Evolutionary conservation across 2,888 invertebrate genomes (phyloP), one percentile per base, ranked within the genome.

Genomic region (Harpalus rufipes): DNA sequence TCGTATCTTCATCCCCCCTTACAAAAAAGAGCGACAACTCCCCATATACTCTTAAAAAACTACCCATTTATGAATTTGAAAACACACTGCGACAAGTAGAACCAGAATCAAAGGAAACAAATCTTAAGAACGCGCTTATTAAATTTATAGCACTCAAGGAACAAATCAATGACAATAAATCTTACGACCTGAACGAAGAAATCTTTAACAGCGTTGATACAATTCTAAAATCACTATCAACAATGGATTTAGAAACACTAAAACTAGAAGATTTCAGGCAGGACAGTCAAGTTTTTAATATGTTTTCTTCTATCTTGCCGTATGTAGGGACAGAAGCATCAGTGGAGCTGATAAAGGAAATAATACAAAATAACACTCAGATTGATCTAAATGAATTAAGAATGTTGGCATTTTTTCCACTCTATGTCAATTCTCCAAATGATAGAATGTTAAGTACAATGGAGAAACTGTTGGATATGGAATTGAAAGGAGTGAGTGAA

Each of bases 301-400:
- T 81, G 25, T 81, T 72, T 68, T 18, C 51, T 51, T 81, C 81
- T 0, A 16, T 81, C 25, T 10, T 81, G 1, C 72, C 81, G 2
- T 81, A 81, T 16, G 81, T 72, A 8, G 81, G 81, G 39, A 81
- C 68, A 25, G 68, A 65, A 68, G 18, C 65, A 4, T 81, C 81
- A 3, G 32, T 81, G 7, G 72, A 81, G 25, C n/a, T 81, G 7
- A 81, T 81, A 14, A 81, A 81, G 14, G 61, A 80, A 61, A 59
- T 80, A 8, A 12, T 80, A 1, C 61, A 59, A 18, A 78, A 78
- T n/a, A 80, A 80, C 59, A 41, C 32, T 5, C 41, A 61, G 12
- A 41, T 80, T 61, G 68, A 68, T 56, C 16, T 68, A 16, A 58
- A 44, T 12, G 81, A 72, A 32, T 32, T 68, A 32, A 68, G 81